Evolutionary conservation across 2,888 invertebrate species (phyloP).

Genomic region (Drosophila neonasuta): DNA sequence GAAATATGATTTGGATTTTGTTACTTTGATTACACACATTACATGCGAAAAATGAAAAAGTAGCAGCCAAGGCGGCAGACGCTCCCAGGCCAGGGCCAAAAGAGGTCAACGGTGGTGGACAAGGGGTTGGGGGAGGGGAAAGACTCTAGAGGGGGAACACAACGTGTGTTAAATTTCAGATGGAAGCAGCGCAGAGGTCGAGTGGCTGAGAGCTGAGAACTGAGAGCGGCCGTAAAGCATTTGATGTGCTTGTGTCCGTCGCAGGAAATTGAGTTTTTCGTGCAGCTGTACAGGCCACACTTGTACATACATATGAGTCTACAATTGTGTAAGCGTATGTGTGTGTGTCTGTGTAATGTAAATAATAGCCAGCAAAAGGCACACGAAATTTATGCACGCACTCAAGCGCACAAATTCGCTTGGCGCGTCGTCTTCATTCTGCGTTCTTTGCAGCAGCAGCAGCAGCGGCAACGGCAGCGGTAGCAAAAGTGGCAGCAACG

Average conservation of each 20-base stretch:
- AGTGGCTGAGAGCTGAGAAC: conserved; percentile 6
- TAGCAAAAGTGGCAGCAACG: conserved; percentile 20
- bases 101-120: conserved; percentile 53
- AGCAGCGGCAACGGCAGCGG: conserved; percentile 10
- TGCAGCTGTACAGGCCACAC: conserved; percentile 37
- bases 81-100: conserved; percentile 44
- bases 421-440: conserved; percentile 48
- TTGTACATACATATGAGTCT: background rate
- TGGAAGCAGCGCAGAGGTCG: background rate
- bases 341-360: conserved; percentile 50
- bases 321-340: background rate
- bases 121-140: background rate
- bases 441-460: conserved; percentile 20
- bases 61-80: conserved; percentile 50
- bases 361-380: conserved; percentile 62
- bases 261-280: conserved; percentile 80
- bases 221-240: conserved; percentile 61
- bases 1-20: conserved; percentile 81
- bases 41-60: conserved; percentile 73
- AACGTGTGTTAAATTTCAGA: conserved; percentile 71
- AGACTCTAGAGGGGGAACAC: conserved; percentile 9
- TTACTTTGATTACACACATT: conserved; percentile 79
- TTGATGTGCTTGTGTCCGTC: conserved; percentile 63
- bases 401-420: conserved; percentile 57
- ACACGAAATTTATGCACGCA: conserved; percentile 65